These are phyloP conservation scores for Pachliopta kotzebuea DNA, from an alignment of 2,888 invertebrate genomes.

Conservation along the genomic window DNA sequence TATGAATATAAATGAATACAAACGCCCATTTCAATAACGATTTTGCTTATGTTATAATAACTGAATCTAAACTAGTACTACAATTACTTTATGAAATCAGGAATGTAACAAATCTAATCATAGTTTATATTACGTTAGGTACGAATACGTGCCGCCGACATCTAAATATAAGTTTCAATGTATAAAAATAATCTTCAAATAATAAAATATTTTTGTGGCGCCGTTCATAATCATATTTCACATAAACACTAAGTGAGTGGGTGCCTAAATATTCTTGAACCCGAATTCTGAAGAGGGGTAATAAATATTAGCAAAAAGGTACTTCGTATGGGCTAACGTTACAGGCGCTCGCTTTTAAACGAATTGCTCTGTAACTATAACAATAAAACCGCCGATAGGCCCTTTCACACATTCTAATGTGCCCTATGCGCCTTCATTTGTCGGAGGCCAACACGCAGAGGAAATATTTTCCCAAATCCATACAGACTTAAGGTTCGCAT, in stretches of 20 bases:
- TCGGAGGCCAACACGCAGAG: slow-evolving; percentile 75
- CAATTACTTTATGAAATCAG: not conserved
- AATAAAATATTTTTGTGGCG: slow-evolving; percentile 12
- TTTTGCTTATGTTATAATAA: slow-evolving; percentile 31
- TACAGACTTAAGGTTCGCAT: slow-evolving; percentile 81
- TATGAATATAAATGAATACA: slow-evolving; percentile 60
- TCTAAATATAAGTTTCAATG: not conserved
- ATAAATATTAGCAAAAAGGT: slow-evolving; percentile 74
- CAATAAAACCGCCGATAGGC: slow-evolving; percentile 76
- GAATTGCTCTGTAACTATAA: slow-evolving; percentile 73
- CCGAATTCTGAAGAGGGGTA: slow-evolving; percentile 40
- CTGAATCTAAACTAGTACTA: not conserved
- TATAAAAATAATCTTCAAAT: not conserved
- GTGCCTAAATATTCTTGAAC: slow-evolving; percentile 50
- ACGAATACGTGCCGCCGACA: not conserved
- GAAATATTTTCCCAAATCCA: slow-evolving; percentile 81
- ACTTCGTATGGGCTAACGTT: slow-evolving; percentile 69
- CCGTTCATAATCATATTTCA: slow-evolving; percentile 23
- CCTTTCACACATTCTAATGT: slow-evolving; percentile 79
- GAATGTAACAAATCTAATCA: not conserved
- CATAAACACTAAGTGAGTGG: slow-evolving; percentile 38
- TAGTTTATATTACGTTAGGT: not conserved
- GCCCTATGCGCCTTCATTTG: slow-evolving; percentile 77
- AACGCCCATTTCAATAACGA: slow-evolving; percentile 59
- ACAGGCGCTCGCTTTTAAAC: slow-evolving; percentile 76